These are phyloP conservation scores for Drosophila obscura DNA, from an alignment of 1,140 invertebrate species.

Conservation along the genomic window DNA sequence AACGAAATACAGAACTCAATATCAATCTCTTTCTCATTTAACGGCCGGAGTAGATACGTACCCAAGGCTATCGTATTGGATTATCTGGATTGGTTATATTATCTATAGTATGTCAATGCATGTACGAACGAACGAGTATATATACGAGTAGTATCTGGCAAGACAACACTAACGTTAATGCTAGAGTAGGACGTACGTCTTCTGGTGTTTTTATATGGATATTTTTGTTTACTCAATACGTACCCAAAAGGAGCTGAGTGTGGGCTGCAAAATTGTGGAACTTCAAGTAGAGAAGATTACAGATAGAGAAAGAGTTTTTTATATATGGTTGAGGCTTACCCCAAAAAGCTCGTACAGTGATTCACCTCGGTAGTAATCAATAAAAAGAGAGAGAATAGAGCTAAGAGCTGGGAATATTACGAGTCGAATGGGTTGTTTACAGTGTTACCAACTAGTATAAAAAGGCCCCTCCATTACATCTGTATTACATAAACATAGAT, in stretches of 20 bases:
- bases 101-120: constrained; percentile 19
- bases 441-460: constrained; percentile 19
- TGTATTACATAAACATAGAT: too few species aligned
- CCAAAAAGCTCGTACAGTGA: constrained; percentile 60
- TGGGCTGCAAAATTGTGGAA: constrained; percentile 63
- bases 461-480: too few species aligned
- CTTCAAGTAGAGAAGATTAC: constrained; percentile 68
- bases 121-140: neutral
- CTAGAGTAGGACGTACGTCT: constrained; percentile 23
- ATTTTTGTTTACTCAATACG: constrained; percentile 62
- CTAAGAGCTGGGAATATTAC: constrained; percentile 40
- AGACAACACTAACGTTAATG: constrained; percentile 39
- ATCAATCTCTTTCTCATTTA: neutral
- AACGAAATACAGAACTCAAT: constrained; percentile 32
- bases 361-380: constrained; percentile 42
- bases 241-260: constrained; percentile 51
- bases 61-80: constrained; percentile 50
- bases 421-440: constrained; percentile 31
- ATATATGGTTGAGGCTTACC: constrained; percentile 63
- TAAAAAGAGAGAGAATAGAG: constrained; percentile 36
- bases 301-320: constrained; percentile 52
- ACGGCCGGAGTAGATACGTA: constrained; percentile 56
- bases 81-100: constrained; percentile 21
- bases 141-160: constrained; percentile 25
- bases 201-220: constrained; percentile 33